Conservation (phyloP, 1,140 invertebrate species). For the Sitodiplosis mosellana region DNA sequence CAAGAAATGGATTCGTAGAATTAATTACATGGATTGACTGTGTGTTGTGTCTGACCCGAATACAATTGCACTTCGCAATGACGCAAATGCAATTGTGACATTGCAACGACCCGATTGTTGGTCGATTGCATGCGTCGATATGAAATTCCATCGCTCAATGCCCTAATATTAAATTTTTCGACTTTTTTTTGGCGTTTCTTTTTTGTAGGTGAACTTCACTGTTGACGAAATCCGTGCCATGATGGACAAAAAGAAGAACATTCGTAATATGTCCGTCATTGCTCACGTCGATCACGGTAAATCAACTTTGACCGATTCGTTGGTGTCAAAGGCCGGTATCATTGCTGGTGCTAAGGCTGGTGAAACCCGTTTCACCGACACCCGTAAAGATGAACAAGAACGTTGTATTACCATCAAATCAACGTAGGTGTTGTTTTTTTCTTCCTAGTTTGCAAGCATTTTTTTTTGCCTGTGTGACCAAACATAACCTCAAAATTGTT, state of each 20-base stretch:
- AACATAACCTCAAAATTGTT: not conserved
- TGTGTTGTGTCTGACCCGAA: not conserved
- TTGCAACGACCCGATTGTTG: slow-evolving; percentile 9
- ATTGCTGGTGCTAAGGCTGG: slow-evolving; percentile 97
- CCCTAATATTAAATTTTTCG: not conserved
- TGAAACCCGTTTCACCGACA: slow-evolving; percentile 98
- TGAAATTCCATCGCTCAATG: not conserved
- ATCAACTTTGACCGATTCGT: slow-evolving; percentile 96
- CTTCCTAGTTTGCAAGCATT: no score
- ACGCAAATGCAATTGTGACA: slow-evolving; percentile 15
- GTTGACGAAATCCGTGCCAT: slow-evolving; percentile 98
- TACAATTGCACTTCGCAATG: not conserved
- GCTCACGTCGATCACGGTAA: slow-evolving; percentile 99
- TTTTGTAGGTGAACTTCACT: slow-evolving; percentile 94
- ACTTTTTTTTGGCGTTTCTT: not conserved
- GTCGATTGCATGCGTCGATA: not conserved
- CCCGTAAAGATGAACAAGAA: slow-evolving; percentile 98
- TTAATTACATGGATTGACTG: not conserved
- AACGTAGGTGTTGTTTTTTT: slow-evolving; percentile 85
- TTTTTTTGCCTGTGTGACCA: not conserved
- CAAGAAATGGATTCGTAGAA: no score
- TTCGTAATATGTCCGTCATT: slow-evolving; percentile 99
- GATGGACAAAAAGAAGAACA: slow-evolving; percentile 99
- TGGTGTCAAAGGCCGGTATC: slow-evolving; percentile 99
- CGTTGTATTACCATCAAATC: slow-evolving; percentile 99